Evolutionary conservation across 2,888 invertebrate species (phyloP).

Genomic region (Spodoptera littoralis): DNA sequence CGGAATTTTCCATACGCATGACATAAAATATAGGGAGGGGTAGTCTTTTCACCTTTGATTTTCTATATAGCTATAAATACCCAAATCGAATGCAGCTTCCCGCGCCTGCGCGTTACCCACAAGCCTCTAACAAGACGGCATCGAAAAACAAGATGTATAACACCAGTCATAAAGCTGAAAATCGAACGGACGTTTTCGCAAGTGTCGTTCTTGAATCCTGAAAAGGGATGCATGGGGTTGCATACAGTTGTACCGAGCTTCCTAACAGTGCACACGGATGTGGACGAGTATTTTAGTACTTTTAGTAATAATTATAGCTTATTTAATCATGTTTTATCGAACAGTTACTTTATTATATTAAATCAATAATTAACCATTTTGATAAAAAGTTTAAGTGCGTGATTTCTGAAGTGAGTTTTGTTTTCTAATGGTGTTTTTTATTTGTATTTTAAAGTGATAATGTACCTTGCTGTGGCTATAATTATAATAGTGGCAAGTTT

Average conservation of each 20-base stretch:
- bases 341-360: too few species aligned
- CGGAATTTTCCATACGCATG: too few species aligned
- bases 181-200: constrained; percentile 4
- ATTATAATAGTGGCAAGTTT: constrained; percentile 83
- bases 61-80: constrained; percentile 37
- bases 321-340: too few species aligned
- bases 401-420: too few species aligned
- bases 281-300: too few species aligned
- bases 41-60: constrained; percentile 8
- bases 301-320: too few species aligned
- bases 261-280: background rate
- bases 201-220: constrained; percentile 22
- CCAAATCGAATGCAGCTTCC: constrained; percentile 31
- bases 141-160: constrained; percentile 7
- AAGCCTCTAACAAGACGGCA: constrained; percentile 6
- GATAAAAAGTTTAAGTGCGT: too few species aligned
- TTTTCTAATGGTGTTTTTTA: background rate
- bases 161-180: constrained; percentile 20
- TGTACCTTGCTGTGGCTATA: constrained; percentile 84
- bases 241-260: constrained; percentile 1
- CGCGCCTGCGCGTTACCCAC: constrained; percentile 38
- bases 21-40: too few species aligned
- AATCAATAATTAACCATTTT: too few species aligned
- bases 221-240: constrained; percentile 35
- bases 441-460: constrained; percentile 56